Conservation (phyloP, 2,797 vertebrate species). For the Alauda arvensis region DNA sequence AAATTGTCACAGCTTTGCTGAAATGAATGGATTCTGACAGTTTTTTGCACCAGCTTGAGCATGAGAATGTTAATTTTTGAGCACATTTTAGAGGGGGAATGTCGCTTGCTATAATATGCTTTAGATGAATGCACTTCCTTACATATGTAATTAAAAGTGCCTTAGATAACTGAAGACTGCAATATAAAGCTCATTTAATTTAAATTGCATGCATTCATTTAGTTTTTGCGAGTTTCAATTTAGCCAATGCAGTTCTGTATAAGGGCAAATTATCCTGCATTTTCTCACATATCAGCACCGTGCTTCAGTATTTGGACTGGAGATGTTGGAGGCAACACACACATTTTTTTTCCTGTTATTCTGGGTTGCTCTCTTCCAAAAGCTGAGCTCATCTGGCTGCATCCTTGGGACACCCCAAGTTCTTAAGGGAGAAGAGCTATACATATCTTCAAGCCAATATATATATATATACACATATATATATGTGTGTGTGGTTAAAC, state of each 20-base stretch:
- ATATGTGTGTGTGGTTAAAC: background rate
- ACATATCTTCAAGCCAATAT: background rate
- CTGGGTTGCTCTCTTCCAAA: background rate
- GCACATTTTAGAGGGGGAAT: constrained; percentile 1
- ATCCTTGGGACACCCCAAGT: background rate
- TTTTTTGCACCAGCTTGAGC: constrained; percentile 27
- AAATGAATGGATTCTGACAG: constrained; percentile 43
- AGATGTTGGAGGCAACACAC: background rate
- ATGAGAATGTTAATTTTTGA: constrained; percentile 49
- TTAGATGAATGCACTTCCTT: constrained; percentile 17
- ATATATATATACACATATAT: background rate
- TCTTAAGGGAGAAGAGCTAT: background rate
- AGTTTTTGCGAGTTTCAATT: background rate
- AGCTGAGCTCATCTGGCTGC: background rate
- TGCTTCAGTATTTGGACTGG: background rate
- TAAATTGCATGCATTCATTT: constrained; percentile 5
- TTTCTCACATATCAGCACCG: background rate
- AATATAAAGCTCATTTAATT: constrained; percentile 42
- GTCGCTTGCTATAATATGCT: background rate
- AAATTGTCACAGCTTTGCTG: constrained; percentile 17
- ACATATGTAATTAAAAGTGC: constrained; percentile 42
- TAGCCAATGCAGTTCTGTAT: background rate
- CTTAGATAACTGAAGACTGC: background rate
- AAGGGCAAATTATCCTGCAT: background rate
- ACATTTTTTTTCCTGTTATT: background rate